These are phyloP conservation scores for Amphipyra berbera DNA, from an alignment of 2,888 invertebrate genomes.

Conservation along the genomic window DNA sequence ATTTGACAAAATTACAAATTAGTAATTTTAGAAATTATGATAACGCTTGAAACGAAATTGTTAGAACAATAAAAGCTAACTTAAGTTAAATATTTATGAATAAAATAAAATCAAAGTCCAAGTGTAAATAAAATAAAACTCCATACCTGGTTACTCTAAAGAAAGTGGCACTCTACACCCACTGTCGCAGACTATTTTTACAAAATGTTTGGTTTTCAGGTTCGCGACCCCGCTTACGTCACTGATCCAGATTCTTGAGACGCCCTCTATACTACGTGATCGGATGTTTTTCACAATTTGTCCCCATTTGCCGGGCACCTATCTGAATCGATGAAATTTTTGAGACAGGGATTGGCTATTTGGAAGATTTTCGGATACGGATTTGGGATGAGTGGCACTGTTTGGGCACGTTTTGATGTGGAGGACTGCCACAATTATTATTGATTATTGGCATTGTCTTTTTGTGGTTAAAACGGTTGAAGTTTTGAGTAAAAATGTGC, in stretches of 20 bases:
- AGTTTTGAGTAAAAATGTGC: no score
- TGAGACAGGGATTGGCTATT: conserved; percentile 20
- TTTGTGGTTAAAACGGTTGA: no score
- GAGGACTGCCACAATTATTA: not conserved
- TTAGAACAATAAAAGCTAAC: no score
- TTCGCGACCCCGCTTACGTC: conserved; percentile 42
- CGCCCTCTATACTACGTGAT: conserved; percentile 21
- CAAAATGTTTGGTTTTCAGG: conserved; percentile 44
- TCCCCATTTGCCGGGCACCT: conserved; percentile 42
- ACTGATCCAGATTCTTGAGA: conserved; percentile 44
- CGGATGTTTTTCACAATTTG: conserved; percentile 52
- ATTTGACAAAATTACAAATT: no score
- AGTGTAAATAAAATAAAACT: conserved; percentile 4
- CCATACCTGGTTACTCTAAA: not conserved
- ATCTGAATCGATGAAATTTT: conserved; percentile 33
- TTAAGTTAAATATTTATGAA: no score
- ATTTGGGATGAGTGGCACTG: not conserved
- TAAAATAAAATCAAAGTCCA: not conserved
- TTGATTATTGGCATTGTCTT: no score
- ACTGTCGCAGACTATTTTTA: conserved; percentile 26
- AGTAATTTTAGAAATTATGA: no score
- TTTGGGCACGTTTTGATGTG: not conserved
- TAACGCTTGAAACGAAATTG: no score
- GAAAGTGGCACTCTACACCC: conserved; percentile 16
- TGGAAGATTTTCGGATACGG: not conserved